These are phyloP conservation scores for Aphelinus atriplicis DNA, from an alignment of 1,140 invertebrate species.

Conservation along the genomic window DNA sequence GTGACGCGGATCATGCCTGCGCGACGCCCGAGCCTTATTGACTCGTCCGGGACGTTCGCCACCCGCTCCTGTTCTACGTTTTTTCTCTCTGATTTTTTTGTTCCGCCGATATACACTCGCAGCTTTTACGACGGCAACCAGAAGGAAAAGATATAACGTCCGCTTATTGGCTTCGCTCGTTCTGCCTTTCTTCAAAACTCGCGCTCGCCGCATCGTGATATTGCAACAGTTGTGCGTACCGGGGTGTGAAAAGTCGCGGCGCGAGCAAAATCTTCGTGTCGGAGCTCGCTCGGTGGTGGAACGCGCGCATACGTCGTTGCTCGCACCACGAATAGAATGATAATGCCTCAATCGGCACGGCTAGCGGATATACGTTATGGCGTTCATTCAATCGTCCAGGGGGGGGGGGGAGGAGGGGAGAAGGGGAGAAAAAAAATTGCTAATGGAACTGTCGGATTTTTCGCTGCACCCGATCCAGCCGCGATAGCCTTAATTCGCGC, in stretches of 20 bases:
- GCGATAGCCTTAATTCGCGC: neutral
- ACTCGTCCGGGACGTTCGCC: conserved; percentile 46
- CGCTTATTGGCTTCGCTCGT: conserved; percentile 17
- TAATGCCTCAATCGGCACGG: no score
- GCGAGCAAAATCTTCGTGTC: no score
- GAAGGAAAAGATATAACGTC: no score
- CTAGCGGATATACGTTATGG: no score
- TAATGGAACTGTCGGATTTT: conserved; percentile 12
- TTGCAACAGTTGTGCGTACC: no score
- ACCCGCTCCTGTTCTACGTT: neutral
- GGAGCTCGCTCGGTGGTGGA: neutral
- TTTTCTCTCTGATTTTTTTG: neutral
- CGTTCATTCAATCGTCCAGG: no score
- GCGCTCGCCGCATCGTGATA: neutral
- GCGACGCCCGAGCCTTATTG: conserved; percentile 50
- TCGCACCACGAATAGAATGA: no score
- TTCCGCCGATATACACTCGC: neutral
- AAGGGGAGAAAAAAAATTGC: neutral
- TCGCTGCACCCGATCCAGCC: neutral
- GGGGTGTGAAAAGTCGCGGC: no score
- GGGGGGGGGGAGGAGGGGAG: no score
- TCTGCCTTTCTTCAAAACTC: neutral
- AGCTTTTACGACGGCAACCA: neutral
- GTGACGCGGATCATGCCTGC: conserved; percentile 58
- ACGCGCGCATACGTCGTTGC: no score